These are phyloP conservation scores for Phasia obesa DNA, from an alignment of 2,888 invertebrate genomes.

Conservation along the genomic window DNA sequence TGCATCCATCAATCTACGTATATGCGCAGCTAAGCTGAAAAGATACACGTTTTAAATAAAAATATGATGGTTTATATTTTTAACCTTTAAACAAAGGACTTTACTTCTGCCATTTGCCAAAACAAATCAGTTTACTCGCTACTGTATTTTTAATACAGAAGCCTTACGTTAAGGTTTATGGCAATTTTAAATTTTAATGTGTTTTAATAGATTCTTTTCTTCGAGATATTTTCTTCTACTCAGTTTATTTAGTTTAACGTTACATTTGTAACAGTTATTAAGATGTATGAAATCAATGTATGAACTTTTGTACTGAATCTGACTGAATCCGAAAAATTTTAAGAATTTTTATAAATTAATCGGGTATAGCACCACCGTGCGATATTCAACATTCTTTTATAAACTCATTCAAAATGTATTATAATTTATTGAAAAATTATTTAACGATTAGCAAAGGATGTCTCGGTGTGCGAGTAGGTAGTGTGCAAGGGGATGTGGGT, in stretches of 20 bases:
- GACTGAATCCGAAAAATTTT: too few species aligned
- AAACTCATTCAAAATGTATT: too few species aligned
- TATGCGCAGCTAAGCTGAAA: neutral
- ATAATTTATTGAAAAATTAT: too few species aligned
- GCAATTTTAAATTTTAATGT: slow-evolving; percentile 63
- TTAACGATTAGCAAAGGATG: too few species aligned
- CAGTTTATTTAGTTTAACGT: neutral
- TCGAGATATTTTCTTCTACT: neutral
- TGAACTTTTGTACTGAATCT: too few species aligned
- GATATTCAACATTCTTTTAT: too few species aligned
- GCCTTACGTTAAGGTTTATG: slow-evolving; percentile 67
- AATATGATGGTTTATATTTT: slow-evolving; percentile 8
- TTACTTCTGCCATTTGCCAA: slow-evolving; percentile 36
- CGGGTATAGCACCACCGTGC: too few species aligned
- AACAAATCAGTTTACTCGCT: slow-evolving; percentile 61
- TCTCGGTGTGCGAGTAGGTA: too few species aligned
- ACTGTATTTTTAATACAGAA: slow-evolving; percentile 66
- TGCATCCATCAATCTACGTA: neutral
- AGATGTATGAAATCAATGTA: neutral
- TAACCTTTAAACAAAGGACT: slow-evolving; percentile 5
- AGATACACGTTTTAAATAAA: neutral
- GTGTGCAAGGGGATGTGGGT: too few species aligned
- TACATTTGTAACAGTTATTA: neutral
- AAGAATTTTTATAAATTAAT: too few species aligned
- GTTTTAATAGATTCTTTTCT: slow-evolving; percentile 26